Conservation (phyloP, 92 coral and sea anemone species). For the Hydrozoanthus gracilis region DNA sequence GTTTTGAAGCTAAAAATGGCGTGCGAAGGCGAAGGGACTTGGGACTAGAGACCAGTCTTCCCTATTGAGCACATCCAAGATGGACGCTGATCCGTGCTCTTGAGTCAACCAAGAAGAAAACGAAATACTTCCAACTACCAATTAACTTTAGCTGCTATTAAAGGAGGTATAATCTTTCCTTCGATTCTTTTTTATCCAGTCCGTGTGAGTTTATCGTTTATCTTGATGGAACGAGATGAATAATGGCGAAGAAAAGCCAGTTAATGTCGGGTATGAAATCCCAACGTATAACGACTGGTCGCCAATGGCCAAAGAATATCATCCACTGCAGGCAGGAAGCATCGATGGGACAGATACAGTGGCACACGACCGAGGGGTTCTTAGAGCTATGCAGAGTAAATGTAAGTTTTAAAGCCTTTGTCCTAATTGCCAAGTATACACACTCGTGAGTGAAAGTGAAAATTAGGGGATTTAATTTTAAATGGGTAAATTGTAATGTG, state of each 20-base stretch:
- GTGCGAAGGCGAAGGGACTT: too few species aligned
- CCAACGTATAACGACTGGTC: conserved; percentile 93
- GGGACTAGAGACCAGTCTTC: neutral
- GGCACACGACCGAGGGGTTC: conserved; percentile 90
- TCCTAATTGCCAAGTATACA: neutral
- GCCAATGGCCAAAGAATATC: conserved; percentile 88
- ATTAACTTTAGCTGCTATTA: neutral
- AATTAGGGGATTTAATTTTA: neutral
- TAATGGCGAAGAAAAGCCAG: neutral
- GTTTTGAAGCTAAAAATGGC: too few species aligned
- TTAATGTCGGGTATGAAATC: conserved; percentile 65
- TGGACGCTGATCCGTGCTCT: neutral
- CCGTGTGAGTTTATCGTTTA: neutral
- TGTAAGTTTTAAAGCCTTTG: conserved; percentile 64
- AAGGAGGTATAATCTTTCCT: neutral
- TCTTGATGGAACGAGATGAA: neutral
- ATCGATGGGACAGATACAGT: conserved; percentile 93
- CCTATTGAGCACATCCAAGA: neutral
- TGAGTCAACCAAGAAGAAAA: neutral
- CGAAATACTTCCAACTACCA: neutral
- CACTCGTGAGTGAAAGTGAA: neutral
- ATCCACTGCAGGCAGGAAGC: conserved; percentile 98
- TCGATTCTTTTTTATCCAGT: neutral
- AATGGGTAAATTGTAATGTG: neutral
- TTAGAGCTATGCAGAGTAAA: conserved; percentile 81